phyloP scores from a whole-genome alignment of 2,888 invertebrate genomes.

The Cremastinae sp. region DNA sequence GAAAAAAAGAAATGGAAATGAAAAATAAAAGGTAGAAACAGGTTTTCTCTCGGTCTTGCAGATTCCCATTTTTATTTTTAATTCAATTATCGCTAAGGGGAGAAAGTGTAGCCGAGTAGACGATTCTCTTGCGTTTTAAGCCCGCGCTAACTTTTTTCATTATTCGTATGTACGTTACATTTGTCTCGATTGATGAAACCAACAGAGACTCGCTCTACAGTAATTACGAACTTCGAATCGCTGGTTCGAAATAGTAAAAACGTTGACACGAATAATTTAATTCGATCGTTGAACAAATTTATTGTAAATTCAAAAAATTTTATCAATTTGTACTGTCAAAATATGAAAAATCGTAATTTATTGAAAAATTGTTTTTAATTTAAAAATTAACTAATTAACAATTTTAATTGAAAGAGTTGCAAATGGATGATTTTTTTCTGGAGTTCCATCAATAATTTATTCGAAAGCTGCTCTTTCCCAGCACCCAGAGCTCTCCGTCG shows the following conservation, averaged over 20 bases:
- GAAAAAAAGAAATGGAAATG: conserved; percentile 26
- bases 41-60: conserved; percentile 51
- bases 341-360: no score
- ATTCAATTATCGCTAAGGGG: conserved; percentile 59
- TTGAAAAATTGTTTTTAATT: no score
- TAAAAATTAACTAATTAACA: no score
- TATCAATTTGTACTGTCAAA: no score
- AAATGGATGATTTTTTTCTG: neutral
- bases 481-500: conserved; percentile 9
- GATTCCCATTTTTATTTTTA: conserved; percentile 43
- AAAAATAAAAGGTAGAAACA: conserved; percentile 36
- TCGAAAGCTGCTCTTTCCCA: conserved; percentile 30
- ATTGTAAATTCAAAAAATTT: no score
- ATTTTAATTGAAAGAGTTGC: no score
- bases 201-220: no score
- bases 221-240: no score
- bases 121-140: conserved; percentile 7
- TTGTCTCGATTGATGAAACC: neutral
- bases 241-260: no score
- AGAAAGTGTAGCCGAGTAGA: conserved; percentile 31
- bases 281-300: no score
- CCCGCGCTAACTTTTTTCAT: conserved; percentile 13
- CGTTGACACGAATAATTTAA: no score
- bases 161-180: conserved; percentile 29
- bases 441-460: conserved; percentile 2